phyloP scores from a whole-genome alignment of 2,113 vertebrate species.

The Micromys minutus region DNA sequence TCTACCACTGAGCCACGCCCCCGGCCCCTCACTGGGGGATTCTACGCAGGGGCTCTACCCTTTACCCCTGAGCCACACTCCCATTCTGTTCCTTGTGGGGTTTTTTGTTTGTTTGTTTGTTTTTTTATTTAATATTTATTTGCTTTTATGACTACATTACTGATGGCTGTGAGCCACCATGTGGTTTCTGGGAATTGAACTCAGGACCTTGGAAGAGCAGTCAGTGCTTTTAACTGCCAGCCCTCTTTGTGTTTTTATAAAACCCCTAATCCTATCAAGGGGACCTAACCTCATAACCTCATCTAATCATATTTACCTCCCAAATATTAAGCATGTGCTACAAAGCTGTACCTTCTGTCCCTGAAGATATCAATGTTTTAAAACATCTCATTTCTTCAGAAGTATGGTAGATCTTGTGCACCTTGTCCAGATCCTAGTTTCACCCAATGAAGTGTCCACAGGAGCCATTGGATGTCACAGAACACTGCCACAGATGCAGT shows the following conservation, averaged over 20 bases:
- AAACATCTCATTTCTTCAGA: not conserved
- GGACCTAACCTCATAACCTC: not conserved
- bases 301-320: not conserved
- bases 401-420: fast-evolving
- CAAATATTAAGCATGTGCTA: too few relatives aligned
- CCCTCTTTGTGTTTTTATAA: not conserved
- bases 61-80: not conserved
- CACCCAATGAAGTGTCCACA: not conserved
- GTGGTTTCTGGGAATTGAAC: too few relatives aligned
- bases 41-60: not conserved
- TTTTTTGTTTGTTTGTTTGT: too few relatives aligned
- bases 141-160: too few relatives aligned
- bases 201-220: too few relatives aligned
- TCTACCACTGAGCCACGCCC: not conserved
- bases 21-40: not conserved
- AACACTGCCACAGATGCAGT: fast-evolving
- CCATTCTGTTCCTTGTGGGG: not conserved
- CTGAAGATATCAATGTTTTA: not conserved
- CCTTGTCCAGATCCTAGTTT: not conserved
- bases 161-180: too few relatives aligned
- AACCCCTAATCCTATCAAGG: not conserved
- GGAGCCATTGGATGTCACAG: not conserved
- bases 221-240: too few relatives aligned
- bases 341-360: not conserved
- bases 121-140: too few relatives aligned